These are phyloP conservation scores for Helarctos malayanus DNA, from an alignment of 2,797 vertebrate genomes.

Conservation along the genomic window DNA sequence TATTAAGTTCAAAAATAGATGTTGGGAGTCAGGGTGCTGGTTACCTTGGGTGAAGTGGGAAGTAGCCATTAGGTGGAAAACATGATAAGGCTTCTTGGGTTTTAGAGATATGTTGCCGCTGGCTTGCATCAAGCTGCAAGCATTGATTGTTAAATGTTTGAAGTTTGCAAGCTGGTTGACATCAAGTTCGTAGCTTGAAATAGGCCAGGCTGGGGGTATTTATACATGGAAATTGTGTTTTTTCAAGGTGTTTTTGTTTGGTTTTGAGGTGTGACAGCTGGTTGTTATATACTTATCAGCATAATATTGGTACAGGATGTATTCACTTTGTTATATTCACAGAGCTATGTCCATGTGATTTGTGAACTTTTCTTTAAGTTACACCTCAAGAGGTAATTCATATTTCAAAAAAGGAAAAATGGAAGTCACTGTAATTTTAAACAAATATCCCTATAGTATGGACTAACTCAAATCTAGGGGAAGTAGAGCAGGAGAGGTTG, in stretches of 20 bases:
- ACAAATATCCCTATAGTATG: not conserved
- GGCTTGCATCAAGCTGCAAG: not conserved
- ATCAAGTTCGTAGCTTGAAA: not conserved
- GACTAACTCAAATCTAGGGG: not conserved
- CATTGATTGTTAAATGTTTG: not conserved
- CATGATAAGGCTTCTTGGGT: not conserved
- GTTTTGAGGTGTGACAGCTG: not conserved
- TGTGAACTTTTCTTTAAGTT: constrained; percentile 2
- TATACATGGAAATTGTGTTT: not conserved
- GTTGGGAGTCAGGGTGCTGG: not conserved
- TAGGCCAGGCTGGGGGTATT: not conserved
- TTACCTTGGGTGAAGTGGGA: not conserved
- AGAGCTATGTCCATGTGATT: not conserved
- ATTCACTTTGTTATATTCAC: not conserved
- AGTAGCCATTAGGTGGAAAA: not conserved
- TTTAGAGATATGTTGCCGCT: not conserved
- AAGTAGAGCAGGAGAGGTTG: not conserved
- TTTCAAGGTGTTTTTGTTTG: not conserved
- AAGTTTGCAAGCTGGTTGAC: not conserved
- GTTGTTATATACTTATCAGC: not conserved
- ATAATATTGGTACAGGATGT: not conserved
- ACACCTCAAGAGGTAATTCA: constrained; percentile 21
- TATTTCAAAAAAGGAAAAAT: not conserved
- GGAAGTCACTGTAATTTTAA: constrained; percentile 15
- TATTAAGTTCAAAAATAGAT: not conserved